Base-by-base conservation (phyloP, 1,140 invertebrate species). In the Drosophila auraria region DNA sequence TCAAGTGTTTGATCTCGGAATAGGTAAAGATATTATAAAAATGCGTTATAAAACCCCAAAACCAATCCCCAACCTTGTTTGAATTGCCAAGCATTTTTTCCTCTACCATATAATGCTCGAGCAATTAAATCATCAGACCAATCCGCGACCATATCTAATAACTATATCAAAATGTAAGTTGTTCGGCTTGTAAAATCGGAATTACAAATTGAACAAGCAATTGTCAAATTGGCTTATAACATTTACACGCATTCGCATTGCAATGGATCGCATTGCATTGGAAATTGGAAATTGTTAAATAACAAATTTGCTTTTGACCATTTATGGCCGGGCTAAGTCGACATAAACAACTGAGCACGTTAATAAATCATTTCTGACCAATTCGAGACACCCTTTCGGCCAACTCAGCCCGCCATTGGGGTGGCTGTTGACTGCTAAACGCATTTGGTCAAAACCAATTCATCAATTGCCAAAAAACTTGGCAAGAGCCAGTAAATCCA, bases 301-400 rank as follows among this genome's bases (percentile, higher is more conserved):
- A 89, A 89, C 84, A 89, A 90, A 89, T 89, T 86, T 74, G 71
- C 74, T 77, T 61, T 38, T 73, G 66, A 57, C 86, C 78, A 90
- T 62, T 86, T 56, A 54, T 38, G 73, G 74, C 11, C 56, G 68
- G 50, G 65, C 68, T 68, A 78, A 84, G 78, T 81, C 68, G 84
- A 89, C 84, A 90, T 90, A 89, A 89, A 90, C 86, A 90, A 89
- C 70, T 84, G 75, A 73, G 54, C 82, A 80, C 75, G 82, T 82
- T 90, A 86, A 89, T 89, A 89, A 89, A 89, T 89, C 86, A 89
- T 91, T 89, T 90, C 72, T 89, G 60, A 40, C 86, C 82, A 90
- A 84, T 79, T 79, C 66, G 51, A 66, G 83, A 66, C 65, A 76
- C 86, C 84, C 82, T 89, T 90, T 81, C 83, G 53, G 53, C 70